Evolutionary conservation across 2,888 invertebrate genomes (phyloP), one percentile per base, ranked within the genome.

Genomic region (Plagodis pulveraria): DNA sequence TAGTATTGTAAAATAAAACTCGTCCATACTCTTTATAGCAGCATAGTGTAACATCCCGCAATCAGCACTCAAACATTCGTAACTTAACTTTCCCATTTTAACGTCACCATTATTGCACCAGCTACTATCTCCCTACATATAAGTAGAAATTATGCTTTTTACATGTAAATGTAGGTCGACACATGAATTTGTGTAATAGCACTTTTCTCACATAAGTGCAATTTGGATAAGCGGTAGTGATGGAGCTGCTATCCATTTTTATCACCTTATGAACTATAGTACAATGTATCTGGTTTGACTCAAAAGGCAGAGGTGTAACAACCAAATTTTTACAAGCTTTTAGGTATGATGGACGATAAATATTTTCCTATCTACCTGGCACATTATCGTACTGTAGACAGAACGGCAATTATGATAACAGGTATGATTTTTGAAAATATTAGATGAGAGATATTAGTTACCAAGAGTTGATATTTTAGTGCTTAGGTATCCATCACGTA

Each of bases 141-240:
- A 57, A 44, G 47, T 45, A 43, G 40, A 38, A 57, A 47, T 57
- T 53, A 57, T 52, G 56, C 35, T 43, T 50, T 54, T 42, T 44
- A 34, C 53, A 62, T 62, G 56, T 57, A 54, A 62, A 62, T 62
- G 22, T 56, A 42, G 42, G 42, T 22, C 46, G 57, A 63, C 52
- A 46, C 50, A 56, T 48, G 58, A 57, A 41, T 51, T 33, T 49
- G 45, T 38, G 49, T 60, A 55, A 60, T 58, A 51, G 59, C 56
- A 48, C 51, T 63, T 63, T 59, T 45, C 33, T 33, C 38, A 45
- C 53, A 41, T 48, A 51, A 59, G 50, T 63, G 56, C 56, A 48
- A 48, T 59, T 56, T 51, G 51, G 57, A 52, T 59, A 55, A 63
- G 50, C 55, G 50, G 41, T 59, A 59, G 55, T 33, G 0, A 32